These are phyloP conservation scores for Hirtodrosophila cameraria DNA, from an alignment of 2,888 invertebrate species.

Conservation along the genomic window DNA sequence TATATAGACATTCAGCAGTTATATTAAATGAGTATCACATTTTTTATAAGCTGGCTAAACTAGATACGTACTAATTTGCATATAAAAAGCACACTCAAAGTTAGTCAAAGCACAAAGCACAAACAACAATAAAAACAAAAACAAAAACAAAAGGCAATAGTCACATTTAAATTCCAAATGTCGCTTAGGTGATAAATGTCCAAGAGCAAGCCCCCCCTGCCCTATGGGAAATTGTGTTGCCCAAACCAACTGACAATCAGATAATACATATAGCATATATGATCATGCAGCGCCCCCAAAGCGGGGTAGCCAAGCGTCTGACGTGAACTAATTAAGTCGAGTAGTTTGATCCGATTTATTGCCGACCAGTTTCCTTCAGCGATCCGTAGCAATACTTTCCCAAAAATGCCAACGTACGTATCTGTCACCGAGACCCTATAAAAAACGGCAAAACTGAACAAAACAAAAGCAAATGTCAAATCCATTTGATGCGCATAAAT, in stretches of 20 bases:
- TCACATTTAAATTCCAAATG: conserved; percentile 53
- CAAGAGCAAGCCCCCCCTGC: conserved; percentile 30
- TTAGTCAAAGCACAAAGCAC: conserved; percentile 18
- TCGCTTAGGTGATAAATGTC: conserved; percentile 60
- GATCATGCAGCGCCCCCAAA: not conserved
- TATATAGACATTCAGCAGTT: conserved; percentile 19
- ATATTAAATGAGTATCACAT: conserved; percentile 50
- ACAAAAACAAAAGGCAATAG: conserved; percentile 20
- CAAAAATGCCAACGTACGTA: conserved; percentile 19
- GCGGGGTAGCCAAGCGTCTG: conserved; percentile 50
- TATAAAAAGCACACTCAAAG: conserved; percentile 33
- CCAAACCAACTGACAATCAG: conserved; percentile 2
- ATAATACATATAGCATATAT: not conserved
- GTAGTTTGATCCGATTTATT: conserved; percentile 60
- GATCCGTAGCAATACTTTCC: conserved; percentile 59
- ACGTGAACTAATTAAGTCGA: conserved; percentile 74
- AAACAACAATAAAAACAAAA: not conserved
- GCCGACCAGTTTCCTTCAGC: conserved; percentile 38
- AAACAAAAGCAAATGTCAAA: conserved; percentile 53
- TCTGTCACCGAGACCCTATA: conserved; percentile 13
- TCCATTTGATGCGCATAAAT: conserved; percentile 55
- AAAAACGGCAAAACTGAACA: conserved; percentile 13
- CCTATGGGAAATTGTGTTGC: conserved; percentile 2
- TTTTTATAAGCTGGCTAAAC: conserved; percentile 24
- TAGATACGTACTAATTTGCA: conserved; percentile 43